Conservation (phyloP, 1,140 invertebrate genomes). For the Helicoverpa armigera region DNA sequence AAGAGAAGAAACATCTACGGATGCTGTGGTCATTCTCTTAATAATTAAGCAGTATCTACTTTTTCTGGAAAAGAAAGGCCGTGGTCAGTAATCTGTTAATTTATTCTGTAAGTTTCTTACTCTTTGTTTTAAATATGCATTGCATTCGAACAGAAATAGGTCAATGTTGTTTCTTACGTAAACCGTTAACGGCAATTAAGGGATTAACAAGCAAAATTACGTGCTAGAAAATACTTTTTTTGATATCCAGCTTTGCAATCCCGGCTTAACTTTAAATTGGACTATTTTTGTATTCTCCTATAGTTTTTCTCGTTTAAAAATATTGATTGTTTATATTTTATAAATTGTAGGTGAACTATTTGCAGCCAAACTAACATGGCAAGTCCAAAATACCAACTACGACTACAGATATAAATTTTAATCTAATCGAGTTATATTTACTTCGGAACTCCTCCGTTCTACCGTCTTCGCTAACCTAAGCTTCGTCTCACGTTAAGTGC, state of each 20-base stretch:
- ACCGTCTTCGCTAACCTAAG: no score
- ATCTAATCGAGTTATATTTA: no score
- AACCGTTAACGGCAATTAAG: not conserved
- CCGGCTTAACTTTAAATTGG: no score
- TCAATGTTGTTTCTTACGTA: no score
- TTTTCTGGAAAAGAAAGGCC: not conserved
- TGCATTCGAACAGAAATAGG: not conserved
- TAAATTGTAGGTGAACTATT: no score
- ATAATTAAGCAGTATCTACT: not conserved
- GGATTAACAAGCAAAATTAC: not conserved
- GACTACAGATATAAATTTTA: no score
- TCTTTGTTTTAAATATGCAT: not conserved
- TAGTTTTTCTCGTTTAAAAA: no score
- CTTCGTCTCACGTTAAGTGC: not conserved
- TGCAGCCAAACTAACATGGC: no score
- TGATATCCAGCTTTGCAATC: not conserved
- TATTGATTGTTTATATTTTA: no score
- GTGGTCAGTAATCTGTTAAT: constrained; percentile 4
- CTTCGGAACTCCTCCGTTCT: no score
- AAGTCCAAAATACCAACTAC: no score
- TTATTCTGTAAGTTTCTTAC: not conserved
- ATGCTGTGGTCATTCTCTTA: not conserved
- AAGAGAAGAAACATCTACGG: not conserved
- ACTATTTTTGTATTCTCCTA: no score
- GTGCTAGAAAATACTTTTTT: not conserved